Conservation (phyloP, 37 sponge, comb jelly and placozoan genomes). For the Halisarca cf. caerulea region DNA sequence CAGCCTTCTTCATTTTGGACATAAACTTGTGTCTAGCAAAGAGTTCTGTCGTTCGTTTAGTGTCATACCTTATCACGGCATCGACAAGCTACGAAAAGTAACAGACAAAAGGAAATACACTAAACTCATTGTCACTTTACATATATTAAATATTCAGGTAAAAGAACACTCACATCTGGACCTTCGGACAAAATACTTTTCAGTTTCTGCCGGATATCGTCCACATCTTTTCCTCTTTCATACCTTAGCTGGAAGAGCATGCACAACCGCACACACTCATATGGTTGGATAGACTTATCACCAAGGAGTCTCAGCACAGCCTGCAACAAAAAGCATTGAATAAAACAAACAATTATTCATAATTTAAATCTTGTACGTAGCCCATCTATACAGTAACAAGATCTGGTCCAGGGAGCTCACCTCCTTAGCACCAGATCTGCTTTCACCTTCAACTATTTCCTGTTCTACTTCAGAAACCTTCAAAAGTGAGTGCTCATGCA, state of each 20-base stretch:
- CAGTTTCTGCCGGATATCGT: background rate
- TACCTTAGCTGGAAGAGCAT: conserved; percentile 84
- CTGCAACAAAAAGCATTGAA: conserved; percentile 14
- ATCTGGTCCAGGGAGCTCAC: background rate
- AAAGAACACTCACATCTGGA: background rate
- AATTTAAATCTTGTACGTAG: no score
- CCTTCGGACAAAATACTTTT: background rate
- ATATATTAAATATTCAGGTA: no score
- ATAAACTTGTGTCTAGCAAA: conserved; percentile 63
- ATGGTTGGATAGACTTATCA: conserved; percentile 39
- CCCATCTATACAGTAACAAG: no score
- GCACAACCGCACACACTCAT: conserved; percentile 79
- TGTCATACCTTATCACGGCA: conserved; percentile 66
- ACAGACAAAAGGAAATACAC: no score
- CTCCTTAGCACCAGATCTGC: conserved; percentile 12
- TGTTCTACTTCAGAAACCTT: conserved; percentile 91
- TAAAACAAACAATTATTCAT: no score
- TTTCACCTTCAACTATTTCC: conserved; percentile 73
- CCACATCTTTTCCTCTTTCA: conserved; percentile 61
- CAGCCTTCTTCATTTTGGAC: conserved; percentile 2
- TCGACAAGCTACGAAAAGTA: conserved; percentile 52
- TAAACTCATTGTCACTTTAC: no score
- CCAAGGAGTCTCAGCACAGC: conserved; percentile 52
- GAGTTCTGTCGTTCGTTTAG: conserved; percentile 61
- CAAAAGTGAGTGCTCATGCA: conserved; percentile 74